Percentiles rank a stretch among this genome's conserved stretches.
These are phyloP conservation scores for Cheilosia urbana DNA, from an alignment of 2,888 invertebrate genomes.

Conservation along the genomic window DNA sequence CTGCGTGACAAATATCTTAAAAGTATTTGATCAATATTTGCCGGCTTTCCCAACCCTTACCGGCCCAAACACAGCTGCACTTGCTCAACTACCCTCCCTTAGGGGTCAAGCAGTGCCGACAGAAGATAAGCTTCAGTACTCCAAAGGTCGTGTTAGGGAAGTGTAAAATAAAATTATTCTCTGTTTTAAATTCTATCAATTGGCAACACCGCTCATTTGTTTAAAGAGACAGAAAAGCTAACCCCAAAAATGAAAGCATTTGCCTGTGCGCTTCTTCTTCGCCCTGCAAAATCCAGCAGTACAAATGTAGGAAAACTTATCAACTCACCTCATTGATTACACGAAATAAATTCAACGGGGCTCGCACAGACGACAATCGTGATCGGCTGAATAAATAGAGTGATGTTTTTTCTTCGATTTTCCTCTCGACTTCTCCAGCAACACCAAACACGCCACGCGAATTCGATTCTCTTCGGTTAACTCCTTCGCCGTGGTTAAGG, in stretches of 20 bases:
- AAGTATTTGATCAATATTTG: conserved; percentile 1
- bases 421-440: conserved; percentile 8
- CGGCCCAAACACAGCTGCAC: neutral
- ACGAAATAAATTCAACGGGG: conserved; percentile 31
- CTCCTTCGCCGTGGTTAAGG: conserved; percentile 23
- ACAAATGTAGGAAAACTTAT: conserved; percentile 1
- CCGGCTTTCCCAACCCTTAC: neutral
- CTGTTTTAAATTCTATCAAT: neutral
- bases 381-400: neutral
- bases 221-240: conserved; percentile 38
- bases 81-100: neutral
- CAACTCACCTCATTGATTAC: conserved; percentile 65
- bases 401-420: conserved; percentile 15
- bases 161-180: neutral
- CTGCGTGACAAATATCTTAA: neutral
- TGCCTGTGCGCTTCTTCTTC: neutral
- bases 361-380: conserved; percentile 10
- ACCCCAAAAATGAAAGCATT: conserved; percentile 27
- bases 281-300: neutral
- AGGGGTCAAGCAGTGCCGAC: too few relatives aligned
- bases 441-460: conserved; percentile 30
- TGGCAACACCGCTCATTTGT: conserved; percentile 37
- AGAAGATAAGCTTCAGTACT: too few relatives aligned
- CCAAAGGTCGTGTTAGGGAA: too few relatives aligned
- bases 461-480: conserved; percentile 28